These are phyloP conservation scores for Rachycentron canadum DNA, from an alignment of 2,797 vertebrate species.

Conservation along the genomic window DNA sequence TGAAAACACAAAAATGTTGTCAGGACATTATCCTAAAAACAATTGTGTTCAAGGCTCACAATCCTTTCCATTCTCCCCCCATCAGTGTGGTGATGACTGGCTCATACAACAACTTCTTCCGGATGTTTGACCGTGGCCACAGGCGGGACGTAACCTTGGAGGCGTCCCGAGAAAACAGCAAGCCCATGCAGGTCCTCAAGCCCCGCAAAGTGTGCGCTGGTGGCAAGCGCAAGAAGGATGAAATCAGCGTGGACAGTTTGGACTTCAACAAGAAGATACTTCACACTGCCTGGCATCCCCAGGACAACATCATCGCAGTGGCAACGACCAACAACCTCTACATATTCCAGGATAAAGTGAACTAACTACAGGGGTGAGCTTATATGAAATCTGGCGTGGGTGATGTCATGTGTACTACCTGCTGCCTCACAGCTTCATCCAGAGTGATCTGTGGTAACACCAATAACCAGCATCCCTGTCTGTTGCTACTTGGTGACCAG, in stretches of 20 bases:
- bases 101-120: conserved; percentile 99
- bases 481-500: conserved; percentile 63
- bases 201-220: conserved; percentile 96
- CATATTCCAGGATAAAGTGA: conserved; percentile 99
- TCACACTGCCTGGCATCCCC: conserved; percentile 98
- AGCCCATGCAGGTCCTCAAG: conserved; percentile 94
- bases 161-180: conserved; percentile 97
- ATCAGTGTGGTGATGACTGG: conserved; percentile 97
- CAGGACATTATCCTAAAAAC: not conserved
- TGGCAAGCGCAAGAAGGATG: conserved; percentile 98
- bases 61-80: not conserved
- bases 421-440: conserved; percentile 48
- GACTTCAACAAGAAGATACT: conserved; percentile 99
- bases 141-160: conserved; percentile 94
- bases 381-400: conserved; percentile 31
- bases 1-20: not conserved
- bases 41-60: not conserved
- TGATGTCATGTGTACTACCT: conserved; percentile 36
- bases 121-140: conserved; percentile 97
- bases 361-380: conserved; percentile 82
- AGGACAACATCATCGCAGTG: conserved; percentile 99
- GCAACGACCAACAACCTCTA: conserved; percentile 99
- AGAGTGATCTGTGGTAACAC: conserved; percentile 58
- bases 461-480: conserved; percentile 61
- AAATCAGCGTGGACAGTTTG: conserved; percentile 99